These are phyloP conservation scores for Phrynocephalus guinanensis DNA, from an alignment of 2,797 vertebrate species.

Conservation along the genomic window DNA sequence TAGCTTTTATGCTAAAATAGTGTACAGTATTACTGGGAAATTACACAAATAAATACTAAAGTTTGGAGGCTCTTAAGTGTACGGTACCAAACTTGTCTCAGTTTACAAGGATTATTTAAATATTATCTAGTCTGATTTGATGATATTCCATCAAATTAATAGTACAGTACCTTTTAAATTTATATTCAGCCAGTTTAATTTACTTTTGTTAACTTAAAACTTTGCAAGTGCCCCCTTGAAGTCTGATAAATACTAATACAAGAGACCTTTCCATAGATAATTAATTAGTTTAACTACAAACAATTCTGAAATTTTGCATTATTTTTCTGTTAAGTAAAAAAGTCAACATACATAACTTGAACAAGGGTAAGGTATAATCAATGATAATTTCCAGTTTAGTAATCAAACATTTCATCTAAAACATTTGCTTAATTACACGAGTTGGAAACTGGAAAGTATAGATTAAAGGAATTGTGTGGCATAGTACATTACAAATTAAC, in stretches of 20 bases:
- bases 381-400: slow-evolving; percentile 60
- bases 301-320: slow-evolving; percentile 32
- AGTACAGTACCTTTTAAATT: slow-evolving; percentile 27
- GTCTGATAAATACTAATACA: slow-evolving; percentile 42
- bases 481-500: slow-evolving; percentile 38
- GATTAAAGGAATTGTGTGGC: slow-evolving; percentile 45
- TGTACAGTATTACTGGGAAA: slow-evolving; percentile 34
- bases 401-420: slow-evolving; percentile 50
- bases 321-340: slow-evolving; percentile 39
- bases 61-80: slow-evolving; percentile 38
- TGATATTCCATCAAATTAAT: slow-evolving; percentile 31
- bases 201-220: slow-evolving; percentile 51
- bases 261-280: slow-evolving; percentile 46
- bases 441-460: slow-evolving; percentile 56
- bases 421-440: slow-evolving; percentile 70
- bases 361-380: slow-evolving; percentile 59
- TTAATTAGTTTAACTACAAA: slow-evolving; percentile 47
- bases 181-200: slow-evolving; percentile 49
- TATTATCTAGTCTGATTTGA: slow-evolving; percentile 43
- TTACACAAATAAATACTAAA: slow-evolving; percentile 50
- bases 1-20: slow-evolving; percentile 34
- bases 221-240: slow-evolving; percentile 40
- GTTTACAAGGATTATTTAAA: slow-evolving; percentile 52
- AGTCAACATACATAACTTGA: slow-evolving; percentile 47
- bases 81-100: slow-evolving; percentile 45